A percentile compares a stretch with the other conserved stretches of the same genome.
phyloP scores from a whole-genome alignment of 2,888 invertebrate species.

The Protonemura montana region DNA sequence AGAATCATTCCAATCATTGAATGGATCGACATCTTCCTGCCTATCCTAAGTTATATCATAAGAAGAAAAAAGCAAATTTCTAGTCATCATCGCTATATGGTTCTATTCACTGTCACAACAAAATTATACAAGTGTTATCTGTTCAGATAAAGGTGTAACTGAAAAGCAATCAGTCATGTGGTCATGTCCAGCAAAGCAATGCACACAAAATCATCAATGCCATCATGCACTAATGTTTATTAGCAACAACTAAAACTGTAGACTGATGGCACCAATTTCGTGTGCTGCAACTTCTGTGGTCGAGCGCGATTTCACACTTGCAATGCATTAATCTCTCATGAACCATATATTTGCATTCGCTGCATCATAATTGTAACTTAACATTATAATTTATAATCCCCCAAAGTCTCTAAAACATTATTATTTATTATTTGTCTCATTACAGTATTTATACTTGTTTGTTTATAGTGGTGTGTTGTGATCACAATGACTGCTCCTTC shows the following conservation, averaged over 20 bases:
- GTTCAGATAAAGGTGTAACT: slow-evolving; percentile 37
- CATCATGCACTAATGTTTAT: background rate
- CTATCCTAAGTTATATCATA: background rate
- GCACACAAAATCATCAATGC: background rate
- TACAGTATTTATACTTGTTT: slow-evolving; percentile 43
- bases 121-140: slow-evolving; percentile 50
- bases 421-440: slow-evolving; percentile 49
- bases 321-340: background rate
- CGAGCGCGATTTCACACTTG: background rate
- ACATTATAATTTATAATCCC: slow-evolving; percentile 39
- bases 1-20: too few relatives aligned
- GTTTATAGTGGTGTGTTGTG: slow-evolving; percentile 44
- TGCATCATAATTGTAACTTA: slow-evolving; percentile 23
- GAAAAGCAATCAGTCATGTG: background rate
- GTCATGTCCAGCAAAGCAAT: background rate
- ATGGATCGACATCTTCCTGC: too few relatives aligned
- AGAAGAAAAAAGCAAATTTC: slow-evolving; percentile 35
- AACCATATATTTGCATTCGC: slow-evolving; percentile 40
- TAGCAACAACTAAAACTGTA: background rate
- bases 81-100: slow-evolving; percentile 50
- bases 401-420: slow-evolving; percentile 46
- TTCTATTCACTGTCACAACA: slow-evolving; percentile 51
- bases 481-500: slow-evolving; percentile 48
- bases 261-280: background rate
- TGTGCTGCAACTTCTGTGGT: background rate